Evolutionary conservation across 1,140 invertebrate genomes (phyloP), one percentile per base, ranked within the genome.

Genomic region (Caenorhabditis remanei): DNA sequence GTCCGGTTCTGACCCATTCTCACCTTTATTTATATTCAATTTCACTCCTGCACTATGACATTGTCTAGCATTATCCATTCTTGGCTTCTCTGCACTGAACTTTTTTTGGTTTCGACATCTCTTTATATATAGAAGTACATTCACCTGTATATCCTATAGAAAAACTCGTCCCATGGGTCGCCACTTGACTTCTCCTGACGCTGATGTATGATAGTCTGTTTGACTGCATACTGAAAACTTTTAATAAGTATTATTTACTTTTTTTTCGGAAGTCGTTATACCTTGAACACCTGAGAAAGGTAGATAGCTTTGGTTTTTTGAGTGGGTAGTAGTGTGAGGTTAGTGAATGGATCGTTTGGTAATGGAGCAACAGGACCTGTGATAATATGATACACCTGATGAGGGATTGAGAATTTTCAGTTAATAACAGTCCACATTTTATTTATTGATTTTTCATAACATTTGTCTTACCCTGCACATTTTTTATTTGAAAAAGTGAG

Each of bases 261-360:
- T 13, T 21, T 11, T 32, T 24, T n/a, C 16, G 32, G 24, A 32
- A 13, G 46, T 0, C 13, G 7, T 46, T 50, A 1, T 24, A 79
- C 71, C 24, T 79, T 79, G 46, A 79, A 79, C n/a, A 79, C 46
- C 24, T 79, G 43, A 79, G 71, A 79, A 4, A 79, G 46, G 53
- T 79, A 79, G 19, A 79, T 79, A 1, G 71, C 71, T 79, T 79
- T 79, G 43, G 71, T 79, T 79, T 79, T 79, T 53, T 50, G 71
- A 50, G 71, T 79, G 7, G 71, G 71, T 2, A 79, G n/a, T 13
- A 79, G 46, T 4, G 71, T 50, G 1, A 79, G 46, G n/a, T 79
- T 79, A 4, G 71, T 79, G 4, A 46, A 50, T 19, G 71, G 71
- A 14, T 79, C 46, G n/a, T 79, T 50, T 5, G n/a, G n/a, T 40